These are phyloP conservation scores for Diplodus sargus DNA, from an alignment of 2,797 vertebrate genomes.

Conservation along the genomic window DNA sequence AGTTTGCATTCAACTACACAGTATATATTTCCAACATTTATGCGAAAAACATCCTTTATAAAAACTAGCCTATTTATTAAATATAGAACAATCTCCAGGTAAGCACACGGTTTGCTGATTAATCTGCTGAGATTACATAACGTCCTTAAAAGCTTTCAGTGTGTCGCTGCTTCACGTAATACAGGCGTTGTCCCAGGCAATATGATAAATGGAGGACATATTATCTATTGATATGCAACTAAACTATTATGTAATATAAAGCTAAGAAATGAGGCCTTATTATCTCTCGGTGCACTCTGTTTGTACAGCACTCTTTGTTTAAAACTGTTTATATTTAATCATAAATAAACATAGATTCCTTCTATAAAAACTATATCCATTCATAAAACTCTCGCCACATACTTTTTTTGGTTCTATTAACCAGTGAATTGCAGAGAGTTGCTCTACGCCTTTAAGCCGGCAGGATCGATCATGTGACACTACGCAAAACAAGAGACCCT, in stretches of 20 bases:
- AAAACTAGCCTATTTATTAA: slow-evolving; percentile 82
- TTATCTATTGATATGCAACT: slow-evolving; percentile 60
- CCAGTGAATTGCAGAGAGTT: slow-evolving; percentile 31
- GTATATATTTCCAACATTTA: slow-evolving; percentile 52
- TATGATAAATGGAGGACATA: slow-evolving; percentile 64
- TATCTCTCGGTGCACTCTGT: slow-evolving; percentile 27
- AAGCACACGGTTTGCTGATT: slow-evolving; percentile 73
- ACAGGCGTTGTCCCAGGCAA: slow-evolving; percentile 57
- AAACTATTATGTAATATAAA: slow-evolving; percentile 60
- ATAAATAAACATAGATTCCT: slow-evolving; percentile 48
- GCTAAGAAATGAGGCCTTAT: slow-evolving; percentile 53
- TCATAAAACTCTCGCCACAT: slow-evolving; percentile 55
- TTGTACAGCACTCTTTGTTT: slow-evolving; percentile 33
- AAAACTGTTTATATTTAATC: slow-evolving; percentile 33
- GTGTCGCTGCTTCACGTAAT: slow-evolving; percentile 54
- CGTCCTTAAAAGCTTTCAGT: slow-evolving; percentile 70
- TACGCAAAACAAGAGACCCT: slow-evolving; percentile 43
- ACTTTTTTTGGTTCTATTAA: slow-evolving; percentile 41
- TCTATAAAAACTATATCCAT: slow-evolving; percentile 62
- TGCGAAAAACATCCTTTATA: slow-evolving; percentile 72
- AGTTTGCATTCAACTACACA: slow-evolving; percentile 61
- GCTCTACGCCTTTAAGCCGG: slow-evolving; percentile 61
- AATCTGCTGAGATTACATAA: slow-evolving; percentile 71
- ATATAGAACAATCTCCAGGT: slow-evolving; percentile 81
- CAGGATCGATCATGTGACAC: slow-evolving; percentile 48